A percentile compares a stretch with the other conserved stretches of the same genome.
Conservation (phyloP, 2,888 invertebrate species). For the Drosophila ustulata region DNA sequence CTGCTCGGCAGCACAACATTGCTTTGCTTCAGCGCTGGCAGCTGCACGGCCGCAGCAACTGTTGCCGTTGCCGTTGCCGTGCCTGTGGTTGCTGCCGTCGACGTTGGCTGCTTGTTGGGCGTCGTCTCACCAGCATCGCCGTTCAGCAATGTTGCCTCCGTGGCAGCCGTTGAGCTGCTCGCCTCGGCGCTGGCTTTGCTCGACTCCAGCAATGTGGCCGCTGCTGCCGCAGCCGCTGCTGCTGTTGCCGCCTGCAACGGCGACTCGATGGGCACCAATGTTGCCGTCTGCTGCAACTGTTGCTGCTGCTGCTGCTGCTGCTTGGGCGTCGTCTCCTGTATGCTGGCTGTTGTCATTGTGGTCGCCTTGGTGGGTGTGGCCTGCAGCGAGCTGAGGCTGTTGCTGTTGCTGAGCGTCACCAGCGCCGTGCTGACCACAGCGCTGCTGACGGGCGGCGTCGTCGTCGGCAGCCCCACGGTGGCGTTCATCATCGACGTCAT, state of each 20-base stretch:
- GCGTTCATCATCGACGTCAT: slow-evolving; percentile 84
- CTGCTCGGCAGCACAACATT: slow-evolving; percentile 55
- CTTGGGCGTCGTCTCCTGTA: slow-evolving; percentile 30
- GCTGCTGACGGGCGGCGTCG: slow-evolving; percentile 39
- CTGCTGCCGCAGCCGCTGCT: slow-evolving; percentile 36
- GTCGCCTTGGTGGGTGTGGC: slow-evolving; percentile 73
- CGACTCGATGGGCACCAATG: slow-evolving; percentile 64
- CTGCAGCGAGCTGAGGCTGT: slow-evolving; percentile 50
- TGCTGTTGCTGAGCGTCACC: slow-evolving; percentile 42
- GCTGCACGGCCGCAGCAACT: slow-evolving; percentile 6
- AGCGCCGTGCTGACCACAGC: slow-evolving; percentile 52
- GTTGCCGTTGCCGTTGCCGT: slow-evolving; percentile 35
- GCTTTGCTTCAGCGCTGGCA: slow-evolving; percentile 52
- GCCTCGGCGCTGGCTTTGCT: slow-evolving; percentile 46
- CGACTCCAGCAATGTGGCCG: slow-evolving; percentile 18
- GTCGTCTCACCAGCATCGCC: slow-evolving; percentile 56
- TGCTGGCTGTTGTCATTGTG: slow-evolving; percentile 26
- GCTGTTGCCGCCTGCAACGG: slow-evolving; percentile 25
- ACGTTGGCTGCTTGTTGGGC: slow-evolving; percentile 35
- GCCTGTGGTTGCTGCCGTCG: slow-evolving; percentile 8
- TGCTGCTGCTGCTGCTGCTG: slow-evolving; percentile 7
- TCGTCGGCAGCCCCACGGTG: slow-evolving; percentile 59
- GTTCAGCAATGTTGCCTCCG: slow-evolving; percentile 46
- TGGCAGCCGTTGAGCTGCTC: slow-evolving; percentile 52
- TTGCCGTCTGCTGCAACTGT: slow-evolving; percentile 34